Evolutionary conservation across 2,797 vertebrate species (phyloP), one percentile per base, ranked within the genome.

Genomic region (Fistularia commersonii): DNA sequence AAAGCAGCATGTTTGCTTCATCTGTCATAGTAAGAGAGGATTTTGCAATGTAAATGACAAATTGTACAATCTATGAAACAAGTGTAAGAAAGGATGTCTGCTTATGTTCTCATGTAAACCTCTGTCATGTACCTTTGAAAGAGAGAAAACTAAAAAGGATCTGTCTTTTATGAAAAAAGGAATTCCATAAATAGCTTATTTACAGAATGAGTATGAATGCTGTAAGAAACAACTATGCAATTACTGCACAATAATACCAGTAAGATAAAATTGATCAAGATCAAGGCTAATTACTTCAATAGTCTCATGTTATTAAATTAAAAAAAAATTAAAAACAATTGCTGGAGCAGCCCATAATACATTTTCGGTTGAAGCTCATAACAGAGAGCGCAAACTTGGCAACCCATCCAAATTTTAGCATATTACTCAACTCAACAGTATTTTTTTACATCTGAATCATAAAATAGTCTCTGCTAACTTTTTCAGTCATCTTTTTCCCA

Each of bases 361-460:
- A 37, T 57, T 61, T 11, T 34, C 41, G 14, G 42, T 6, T 35
- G 32, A 53, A 50, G 23, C 23, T 23, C 2, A 23, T 23, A 61
- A 49, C 33, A 52, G 48, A 61, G 32, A 51, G 33, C 31, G 14
- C 15, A 51, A 49, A 49, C 12, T 34, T 57, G 48, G 33, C 33
- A 63, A 48, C 37, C 3, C 32, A 38, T 48, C 43, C 8, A 43
- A 54, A 44, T 23, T 45, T 64, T 51, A 7, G 54, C 8, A 47
- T n/a, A 48, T 32, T 8, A 34, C 8, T 63, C n/a, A 41, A 37
- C 37, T 41, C 32, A 49, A 54, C 14, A 5, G 8, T 41, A 59
- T 61, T 41, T 66, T 58, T 56, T 44, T 61, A 23, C 23, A 4
- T 71, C 45, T 48, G 32, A 51, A 13, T 49, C 62, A 53, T 77